phyloP scores from a whole-genome alignment of 2,888 invertebrate species.

The Choreutis nemorana region DNA sequence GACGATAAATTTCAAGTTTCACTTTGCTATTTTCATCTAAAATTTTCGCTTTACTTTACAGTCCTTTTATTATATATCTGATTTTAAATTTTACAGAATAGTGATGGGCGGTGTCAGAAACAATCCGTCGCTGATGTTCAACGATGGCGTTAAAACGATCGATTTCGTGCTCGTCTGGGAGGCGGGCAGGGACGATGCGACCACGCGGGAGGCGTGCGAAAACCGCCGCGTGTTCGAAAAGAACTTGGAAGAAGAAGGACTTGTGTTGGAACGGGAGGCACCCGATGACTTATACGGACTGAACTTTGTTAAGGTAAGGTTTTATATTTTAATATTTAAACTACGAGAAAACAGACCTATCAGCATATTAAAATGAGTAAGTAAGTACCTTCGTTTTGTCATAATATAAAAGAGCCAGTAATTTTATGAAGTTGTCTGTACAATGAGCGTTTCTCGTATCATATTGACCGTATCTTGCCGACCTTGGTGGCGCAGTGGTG shows the following conservation, averaged over 20 bases:
- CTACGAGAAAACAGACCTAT: no score
- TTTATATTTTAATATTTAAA: no score
- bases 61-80: not conserved
- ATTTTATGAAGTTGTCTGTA: no score
- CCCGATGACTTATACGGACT: slow-evolving; percentile 70
- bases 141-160: slow-evolving; percentile 74
- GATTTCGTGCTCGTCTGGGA: slow-evolving; percentile 86
- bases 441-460: no score
- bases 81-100: slow-evolving; percentile 25
- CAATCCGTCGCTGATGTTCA: slow-evolving; percentile 71
- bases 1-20: no score
- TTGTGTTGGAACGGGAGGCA: slow-evolving; percentile 76
- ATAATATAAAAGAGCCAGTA: no score
- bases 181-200: slow-evolving; percentile 59
- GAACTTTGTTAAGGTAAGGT: slow-evolving; percentile 76
- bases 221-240: slow-evolving; percentile 72
- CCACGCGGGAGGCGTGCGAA: slow-evolving; percentile 37
- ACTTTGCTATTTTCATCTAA: no score
- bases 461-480: no score
- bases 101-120: slow-evolving; percentile 45
- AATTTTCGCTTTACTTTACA: not conserved
- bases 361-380: no score
- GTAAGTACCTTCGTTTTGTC: no score
- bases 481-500: no score
- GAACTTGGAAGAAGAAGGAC: slow-evolving; percentile 76